phyloP scores from a whole-genome alignment of 23 tunicate genomes.

The Halocynthia aurantium region DNA sequence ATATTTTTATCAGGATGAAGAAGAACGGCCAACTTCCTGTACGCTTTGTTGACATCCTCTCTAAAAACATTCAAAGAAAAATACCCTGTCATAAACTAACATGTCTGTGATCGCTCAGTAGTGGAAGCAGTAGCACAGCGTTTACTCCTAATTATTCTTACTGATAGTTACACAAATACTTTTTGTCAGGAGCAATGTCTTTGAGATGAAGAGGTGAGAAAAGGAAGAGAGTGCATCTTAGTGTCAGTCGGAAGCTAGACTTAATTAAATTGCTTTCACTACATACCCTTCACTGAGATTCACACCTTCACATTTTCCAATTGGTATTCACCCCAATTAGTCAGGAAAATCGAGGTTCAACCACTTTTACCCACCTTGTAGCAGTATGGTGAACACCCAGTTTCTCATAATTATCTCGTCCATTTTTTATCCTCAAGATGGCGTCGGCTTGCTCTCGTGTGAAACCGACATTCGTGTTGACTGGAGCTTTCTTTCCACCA shows the following conservation, averaged over 20 bases:
- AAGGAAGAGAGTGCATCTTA: too few species aligned
- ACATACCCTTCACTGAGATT: too few species aligned
- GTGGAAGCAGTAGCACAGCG: too few species aligned
- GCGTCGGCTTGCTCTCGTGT: conserved; percentile 98
- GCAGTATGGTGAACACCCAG: conserved; percentile 72
- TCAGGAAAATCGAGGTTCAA: too few species aligned
- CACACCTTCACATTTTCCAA: too few species aligned
- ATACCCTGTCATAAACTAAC: background rate
- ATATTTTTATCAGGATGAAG: conserved; percentile 96
- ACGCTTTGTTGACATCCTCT: conserved; percentile 86
- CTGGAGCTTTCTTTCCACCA: conserved; percentile 25
- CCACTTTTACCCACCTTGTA: conserved; percentile 23
- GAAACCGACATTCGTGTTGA: conserved; percentile 38
- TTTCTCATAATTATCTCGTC: conserved; percentile 79
- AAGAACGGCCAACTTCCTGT: conserved; percentile 79
- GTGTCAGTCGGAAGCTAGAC: too few species aligned
- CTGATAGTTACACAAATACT: too few species aligned
- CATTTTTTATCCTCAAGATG: conserved; percentile 67
- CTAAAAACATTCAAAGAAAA: conserved; percentile 4
- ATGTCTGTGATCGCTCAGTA: background rate
- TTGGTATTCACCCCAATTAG: too few species aligned
- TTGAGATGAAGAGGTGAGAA: too few species aligned
- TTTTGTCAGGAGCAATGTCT: too few species aligned
- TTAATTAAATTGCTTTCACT: too few species aligned
- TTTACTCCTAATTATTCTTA: too few species aligned